These are phyloP conservation scores for Poeciliopsis gracilis DNA, from an alignment of 2,797 vertebrate species.

Conservation along the genomic window DNA sequence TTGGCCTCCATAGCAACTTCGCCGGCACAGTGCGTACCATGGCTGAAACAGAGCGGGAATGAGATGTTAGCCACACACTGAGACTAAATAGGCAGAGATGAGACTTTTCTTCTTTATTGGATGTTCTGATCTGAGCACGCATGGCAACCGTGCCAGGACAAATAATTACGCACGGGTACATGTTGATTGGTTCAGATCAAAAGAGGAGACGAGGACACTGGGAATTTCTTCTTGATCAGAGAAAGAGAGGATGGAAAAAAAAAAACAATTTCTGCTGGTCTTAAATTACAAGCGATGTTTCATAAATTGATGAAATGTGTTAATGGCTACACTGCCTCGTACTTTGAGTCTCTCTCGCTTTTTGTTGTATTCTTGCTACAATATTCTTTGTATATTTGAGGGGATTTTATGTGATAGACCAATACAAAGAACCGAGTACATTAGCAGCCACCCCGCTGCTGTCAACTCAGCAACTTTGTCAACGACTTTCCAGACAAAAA, in stretches of 20 bases:
- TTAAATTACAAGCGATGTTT: conserved; percentile 9
- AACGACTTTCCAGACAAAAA: no score
- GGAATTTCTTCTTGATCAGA: conserved; percentile 2
- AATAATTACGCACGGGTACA: conserved; percentile 25
- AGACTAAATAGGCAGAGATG: conserved; percentile 31
- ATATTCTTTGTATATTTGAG: not conserved
- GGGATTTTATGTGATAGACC: not conserved
- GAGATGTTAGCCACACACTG: conserved; percentile 46
- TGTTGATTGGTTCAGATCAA: conserved; percentile 12
- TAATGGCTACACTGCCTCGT: not conserved
- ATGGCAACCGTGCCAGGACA: conserved; percentile 20
- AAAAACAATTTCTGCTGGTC: conserved; percentile 1
- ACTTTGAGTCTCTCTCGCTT: not conserved
- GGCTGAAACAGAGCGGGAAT: conserved; percentile 57
- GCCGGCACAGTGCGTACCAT: conserved; percentile 75
- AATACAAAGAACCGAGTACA: not conserved
- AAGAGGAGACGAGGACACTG: not conserved
- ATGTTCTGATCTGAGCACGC: conserved; percentile 31
- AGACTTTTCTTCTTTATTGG: conserved; percentile 10
- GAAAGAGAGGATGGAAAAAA: not conserved
- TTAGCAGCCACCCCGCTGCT: no score
- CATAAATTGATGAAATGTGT: not conserved
- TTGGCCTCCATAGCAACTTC: conserved; percentile 82
- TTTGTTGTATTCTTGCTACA: not conserved
- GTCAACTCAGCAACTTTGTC: no score